Evolutionary conservation across 1,140 invertebrate species (phyloP), one percentile per base, ranked within the genome.

Genomic region (Drosophila ambigua): DNA sequence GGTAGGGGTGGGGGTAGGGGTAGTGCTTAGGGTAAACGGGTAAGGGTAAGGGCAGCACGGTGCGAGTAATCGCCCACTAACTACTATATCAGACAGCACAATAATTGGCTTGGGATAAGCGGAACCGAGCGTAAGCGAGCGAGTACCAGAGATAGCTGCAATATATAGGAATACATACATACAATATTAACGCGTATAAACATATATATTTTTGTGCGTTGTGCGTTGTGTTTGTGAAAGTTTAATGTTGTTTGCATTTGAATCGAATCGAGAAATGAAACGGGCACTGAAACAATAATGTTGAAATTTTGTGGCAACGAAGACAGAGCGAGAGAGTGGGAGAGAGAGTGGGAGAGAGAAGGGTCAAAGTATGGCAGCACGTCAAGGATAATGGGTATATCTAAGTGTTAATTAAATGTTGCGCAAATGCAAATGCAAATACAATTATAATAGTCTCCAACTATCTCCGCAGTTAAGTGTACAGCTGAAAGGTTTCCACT

Each of bases 211-310:
- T 87, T 82, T 81, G 67, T 69, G 79, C 65, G 71, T 79, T 16
- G 16, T 16, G 16, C 16, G 79, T 87, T 87, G 79, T 83, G 76
- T 87, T 88, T 87, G 78, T 79, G 77, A 85, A 71, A 67, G 63
- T 84, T 79, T 68, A 79, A 67, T 50, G 75, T 61, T 41, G 61
- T 63, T 82, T 61, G 68, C 53, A 60, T 65, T 61, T 60, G 64
- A 44, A 64, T 58, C 41, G 8, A 31, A 46, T 13, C 13, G 43
- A 44, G 39, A 65, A 65, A 45, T 48, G 39, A 43, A 60, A 53
- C 11, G 52, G 63, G 63, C 66, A 68, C 63, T 39, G 50, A 63
- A 75, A 84, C 80, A 83, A 83, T 83, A 83, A 84, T 61, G 62
- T 83, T 61, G 71, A 61, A 45, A 64, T 63, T 48, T 57, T 39